Percentiles rank a stretch among this genome's conserved stretches.
Evolutionary conservation across 2,888 invertebrate species (phyloP).

Genomic region (Calliopum simillimum): DNA sequence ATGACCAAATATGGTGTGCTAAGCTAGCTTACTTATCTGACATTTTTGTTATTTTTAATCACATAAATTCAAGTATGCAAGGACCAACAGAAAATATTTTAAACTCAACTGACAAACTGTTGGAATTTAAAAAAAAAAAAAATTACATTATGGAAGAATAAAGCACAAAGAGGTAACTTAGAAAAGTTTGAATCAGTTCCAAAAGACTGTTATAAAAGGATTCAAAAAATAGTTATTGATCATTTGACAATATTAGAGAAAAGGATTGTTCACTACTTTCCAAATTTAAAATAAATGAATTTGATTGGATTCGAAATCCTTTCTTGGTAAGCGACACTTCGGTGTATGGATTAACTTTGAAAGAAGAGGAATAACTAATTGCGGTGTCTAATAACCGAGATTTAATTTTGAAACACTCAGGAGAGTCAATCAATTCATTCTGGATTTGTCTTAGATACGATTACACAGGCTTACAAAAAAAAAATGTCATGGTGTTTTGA

Average conservation of each 20-base stretch:
- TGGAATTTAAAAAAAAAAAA: slow-evolving; percentile 19
- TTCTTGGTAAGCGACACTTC: too few species aligned
- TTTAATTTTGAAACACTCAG: too few species aligned
- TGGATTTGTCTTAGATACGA: too few species aligned
- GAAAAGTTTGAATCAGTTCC: slow-evolving; percentile 31
- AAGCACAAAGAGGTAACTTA: slow-evolving; percentile 15
- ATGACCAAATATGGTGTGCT: slow-evolving; percentile 26
- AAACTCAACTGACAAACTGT: slow-evolving; percentile 34
- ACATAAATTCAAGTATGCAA: slow-evolving; percentile 36
- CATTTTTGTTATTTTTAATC: slow-evolving; percentile 32
- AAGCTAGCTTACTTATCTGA: slow-evolving; percentile 24
- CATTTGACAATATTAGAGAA: slow-evolving; percentile 43
- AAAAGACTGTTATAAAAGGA: slow-evolving; percentile 40
- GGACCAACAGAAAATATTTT: slow-evolving; percentile 37
- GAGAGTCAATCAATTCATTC: too few species aligned
- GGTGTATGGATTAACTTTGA: too few species aligned
- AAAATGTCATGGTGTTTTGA: too few species aligned
- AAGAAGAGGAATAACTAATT: too few species aligned
- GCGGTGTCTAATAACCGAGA: too few species aligned
- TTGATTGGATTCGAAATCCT: too few species aligned
- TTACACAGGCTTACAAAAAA: too few species aligned
- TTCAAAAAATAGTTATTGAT: slow-evolving; percentile 43
- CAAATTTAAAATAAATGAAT: slow-evolving; percentile 34
- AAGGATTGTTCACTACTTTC: slow-evolving; percentile 39
- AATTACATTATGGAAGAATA: slow-evolving; percentile 27